A percentile compares a stretch with the other conserved stretches of the same genome.
Evolutionary conservation across 2,797 vertebrate species (phyloP).

Genomic region (Macropodus opercularis): DNA sequence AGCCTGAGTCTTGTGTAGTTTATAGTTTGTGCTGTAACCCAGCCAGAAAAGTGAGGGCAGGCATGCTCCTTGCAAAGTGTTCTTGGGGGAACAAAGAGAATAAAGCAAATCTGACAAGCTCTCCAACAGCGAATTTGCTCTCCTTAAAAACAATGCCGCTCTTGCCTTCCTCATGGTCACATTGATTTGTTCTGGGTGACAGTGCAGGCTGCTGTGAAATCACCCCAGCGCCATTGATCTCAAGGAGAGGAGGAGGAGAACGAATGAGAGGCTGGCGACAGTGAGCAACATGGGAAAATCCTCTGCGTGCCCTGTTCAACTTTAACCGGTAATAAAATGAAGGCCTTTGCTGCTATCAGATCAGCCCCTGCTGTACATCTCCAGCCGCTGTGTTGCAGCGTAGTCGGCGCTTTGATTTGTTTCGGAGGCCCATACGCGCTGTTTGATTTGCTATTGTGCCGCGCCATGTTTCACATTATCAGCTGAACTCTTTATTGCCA

Average conservation of each 20-base stretch:
- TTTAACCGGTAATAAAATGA: constrained; percentile 73
- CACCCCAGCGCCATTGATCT: constrained; percentile 80
- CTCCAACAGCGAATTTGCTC: constrained; percentile 80
- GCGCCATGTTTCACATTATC: constrained; percentile 79
- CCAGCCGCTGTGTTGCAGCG: constrained; percentile 56
- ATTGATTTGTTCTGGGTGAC: constrained; percentile 85
- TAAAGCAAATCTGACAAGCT: constrained; percentile 82
- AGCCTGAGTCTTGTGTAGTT: constrained; percentile 45
- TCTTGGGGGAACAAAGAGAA: constrained; percentile 65
- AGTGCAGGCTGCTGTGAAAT: constrained; percentile 79
- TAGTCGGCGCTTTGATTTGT: constrained; percentile 71
- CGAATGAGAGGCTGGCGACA: constrained; percentile 72
- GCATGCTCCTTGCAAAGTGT: constrained; percentile 66
- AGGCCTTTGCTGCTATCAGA: constrained; percentile 71
- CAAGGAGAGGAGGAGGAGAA: constrained; percentile 73
- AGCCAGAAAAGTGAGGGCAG: constrained; percentile 56
- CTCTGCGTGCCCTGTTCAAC: constrained; percentile 67
- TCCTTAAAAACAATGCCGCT: constrained; percentile 81
- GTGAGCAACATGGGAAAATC: constrained; percentile 78
- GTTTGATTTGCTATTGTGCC: constrained; percentile 79
- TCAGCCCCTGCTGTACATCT: constrained; percentile 61
- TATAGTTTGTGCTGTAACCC: constrained; percentile 59
- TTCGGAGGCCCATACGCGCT: constrained; percentile 64
- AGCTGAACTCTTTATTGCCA: constrained; percentile 79
- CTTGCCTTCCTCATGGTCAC: constrained; percentile 81